These are phyloP conservation scores for Eubucco bourcierii DNA, from an alignment of 2,113 vertebrate species.

Conservation along the genomic window DNA sequence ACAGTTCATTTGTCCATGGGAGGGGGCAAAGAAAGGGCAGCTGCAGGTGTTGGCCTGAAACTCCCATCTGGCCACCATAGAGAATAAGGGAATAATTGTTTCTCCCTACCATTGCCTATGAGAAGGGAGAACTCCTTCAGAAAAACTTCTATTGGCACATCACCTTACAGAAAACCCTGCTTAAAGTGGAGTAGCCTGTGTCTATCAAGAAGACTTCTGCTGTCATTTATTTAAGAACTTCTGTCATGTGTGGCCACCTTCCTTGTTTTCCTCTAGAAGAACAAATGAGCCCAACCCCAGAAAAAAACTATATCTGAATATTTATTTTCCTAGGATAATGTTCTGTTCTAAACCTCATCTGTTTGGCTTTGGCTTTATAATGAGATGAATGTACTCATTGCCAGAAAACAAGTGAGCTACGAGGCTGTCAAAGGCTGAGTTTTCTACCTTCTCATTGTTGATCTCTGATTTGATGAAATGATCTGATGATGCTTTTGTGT, in stretches of 20 bases:
- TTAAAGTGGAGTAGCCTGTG: not conserved
- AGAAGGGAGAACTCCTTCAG: not conserved
- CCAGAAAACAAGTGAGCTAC: not conserved
- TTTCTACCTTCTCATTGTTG: not conserved
- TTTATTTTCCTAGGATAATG: not conserved
- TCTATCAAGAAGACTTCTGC: not conserved
- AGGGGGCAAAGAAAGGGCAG: constrained; percentile 36
- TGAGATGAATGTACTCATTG: not conserved
- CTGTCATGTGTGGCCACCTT: not conserved
- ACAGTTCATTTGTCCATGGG: constrained; percentile 17
- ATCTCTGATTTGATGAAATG: not conserved
- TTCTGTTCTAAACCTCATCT: not conserved
- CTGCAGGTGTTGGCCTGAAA: not conserved
- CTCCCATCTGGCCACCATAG: not conserved
- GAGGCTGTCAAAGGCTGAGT: not conserved
- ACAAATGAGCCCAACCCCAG: not conserved
- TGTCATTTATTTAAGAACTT: not conserved
- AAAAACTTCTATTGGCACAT: not conserved
- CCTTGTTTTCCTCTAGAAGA: not conserved
- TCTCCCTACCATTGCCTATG: not conserved
- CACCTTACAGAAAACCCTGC: not conserved
- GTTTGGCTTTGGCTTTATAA: not conserved
- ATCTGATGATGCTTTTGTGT: not conserved
- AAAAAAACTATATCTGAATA: not conserved
- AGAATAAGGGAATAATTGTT: constrained; percentile 38